Percentiles rank a stretch among this genome's conserved stretches.
Evolutionary conservation across 2,797 vertebrate species (phyloP).

Genomic region (Trachops cirrhosus): DNA sequence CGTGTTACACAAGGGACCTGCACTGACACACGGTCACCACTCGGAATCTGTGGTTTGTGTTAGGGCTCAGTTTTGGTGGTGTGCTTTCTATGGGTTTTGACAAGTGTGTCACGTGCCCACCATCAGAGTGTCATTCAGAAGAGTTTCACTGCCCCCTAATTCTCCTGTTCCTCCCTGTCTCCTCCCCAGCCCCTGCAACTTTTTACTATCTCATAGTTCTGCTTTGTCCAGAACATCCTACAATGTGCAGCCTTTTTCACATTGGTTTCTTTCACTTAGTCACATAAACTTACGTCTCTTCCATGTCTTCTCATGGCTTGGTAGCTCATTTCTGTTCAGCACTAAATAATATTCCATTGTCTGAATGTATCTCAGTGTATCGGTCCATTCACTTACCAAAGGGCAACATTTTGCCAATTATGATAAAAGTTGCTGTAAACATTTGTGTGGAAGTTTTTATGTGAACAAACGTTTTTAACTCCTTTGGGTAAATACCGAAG

Average conservation of each 20-base stretch:
- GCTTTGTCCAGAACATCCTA: not conserved
- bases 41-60: not conserved
- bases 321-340: not conserved
- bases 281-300: not conserved
- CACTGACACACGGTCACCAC: not conserved
- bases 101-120: not conserved
- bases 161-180: not conserved
- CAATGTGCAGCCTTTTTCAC: not conserved
- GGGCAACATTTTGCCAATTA: too few species aligned
- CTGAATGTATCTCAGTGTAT: not conserved
- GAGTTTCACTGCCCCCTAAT: not conserved
- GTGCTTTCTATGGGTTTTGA: not conserved
- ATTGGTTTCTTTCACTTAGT: not conserved
- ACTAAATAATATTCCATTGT: not conserved
- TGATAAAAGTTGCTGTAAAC: too few species aligned
- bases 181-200: rapidly evolving
- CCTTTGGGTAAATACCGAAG: not conserved
- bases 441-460: not conserved
- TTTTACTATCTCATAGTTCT: not conserved
- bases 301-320: not conserved
- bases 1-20: not conserved
- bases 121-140: not conserved
- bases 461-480: not conserved
- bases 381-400: too few species aligned
- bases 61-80: not conserved